Evolutionary conservation across 2,888 invertebrate genomes (phyloP).

Genomic region (Brenthis daphne): DNA sequence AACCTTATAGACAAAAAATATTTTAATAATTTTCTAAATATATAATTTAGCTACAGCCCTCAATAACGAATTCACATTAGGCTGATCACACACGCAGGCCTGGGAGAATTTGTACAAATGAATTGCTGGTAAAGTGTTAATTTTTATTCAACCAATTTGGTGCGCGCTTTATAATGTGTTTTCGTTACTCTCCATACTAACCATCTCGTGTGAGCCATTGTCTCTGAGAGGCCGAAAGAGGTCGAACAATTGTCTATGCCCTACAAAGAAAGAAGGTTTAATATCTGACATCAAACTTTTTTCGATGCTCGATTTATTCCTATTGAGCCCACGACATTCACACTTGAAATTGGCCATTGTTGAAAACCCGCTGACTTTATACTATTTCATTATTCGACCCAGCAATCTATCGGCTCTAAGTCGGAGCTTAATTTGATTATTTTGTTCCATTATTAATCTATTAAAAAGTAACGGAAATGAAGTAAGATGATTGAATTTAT

Average conservation of each 20-base stretch:
- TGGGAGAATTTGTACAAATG: conserved; percentile 74
- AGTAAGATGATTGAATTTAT: neutral
- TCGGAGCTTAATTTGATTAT: conserved; percentile 30
- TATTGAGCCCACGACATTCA: conserved; percentile 53
- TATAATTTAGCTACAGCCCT: conserved; percentile 34
- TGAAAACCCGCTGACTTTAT: conserved; percentile 44
- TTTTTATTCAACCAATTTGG: conserved; percentile 74
- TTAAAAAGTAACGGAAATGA: conserved; percentile 6
- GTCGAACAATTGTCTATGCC: conserved; percentile 50
- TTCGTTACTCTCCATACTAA: conserved; percentile 73
- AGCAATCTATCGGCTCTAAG: conserved; percentile 31
- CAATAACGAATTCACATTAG: conserved; percentile 66
- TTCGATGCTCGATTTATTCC: conserved; percentile 56
- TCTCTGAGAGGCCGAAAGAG: conserved; percentile 52
- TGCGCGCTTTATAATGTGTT: conserved; percentile 78
- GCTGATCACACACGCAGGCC: conserved; percentile 68
- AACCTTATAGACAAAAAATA: neutral
- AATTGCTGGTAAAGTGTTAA: conserved; percentile 74
- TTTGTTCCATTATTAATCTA: conserved; percentile 9
- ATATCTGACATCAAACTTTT: conserved; percentile 56
- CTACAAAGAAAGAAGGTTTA: conserved; percentile 62
- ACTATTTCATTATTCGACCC: conserved; percentile 31
- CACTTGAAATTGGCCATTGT: conserved; percentile 63
- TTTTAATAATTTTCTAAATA: neutral
- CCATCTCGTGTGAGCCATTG: conserved; percentile 70